Conservation (phyloP, 2,113 vertebrate genomes). For the Eubucco bourcierii region DNA sequence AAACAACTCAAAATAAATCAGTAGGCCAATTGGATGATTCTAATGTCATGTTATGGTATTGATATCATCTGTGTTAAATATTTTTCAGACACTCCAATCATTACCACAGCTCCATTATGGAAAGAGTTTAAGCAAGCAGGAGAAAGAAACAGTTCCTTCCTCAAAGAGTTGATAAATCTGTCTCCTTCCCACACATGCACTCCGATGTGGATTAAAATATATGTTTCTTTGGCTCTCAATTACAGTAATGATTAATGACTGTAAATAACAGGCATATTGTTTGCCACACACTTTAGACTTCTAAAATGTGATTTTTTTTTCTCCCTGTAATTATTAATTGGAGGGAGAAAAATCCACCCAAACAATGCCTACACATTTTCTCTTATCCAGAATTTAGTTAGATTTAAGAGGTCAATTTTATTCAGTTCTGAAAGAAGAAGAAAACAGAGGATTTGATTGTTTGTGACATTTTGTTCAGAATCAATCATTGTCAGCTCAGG, state of each 20-base stretch:
- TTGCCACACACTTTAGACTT: background rate
- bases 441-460: constrained; percentile 69
- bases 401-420: constrained; percentile 46
- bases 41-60: background rate
- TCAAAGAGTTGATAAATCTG: constrained; percentile 49
- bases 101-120: background rate
- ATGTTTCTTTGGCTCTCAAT: constrained; percentile 11
- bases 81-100: constrained; percentile 16
- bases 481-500: constrained; percentile 70
- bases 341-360: background rate
- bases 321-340: background rate
- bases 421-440: constrained; percentile 45
- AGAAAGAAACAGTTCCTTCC: constrained; percentile 25
- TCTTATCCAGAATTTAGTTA: constrained; percentile 48
- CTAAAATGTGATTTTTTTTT: background rate
- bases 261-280: background rate
- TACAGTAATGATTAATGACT: constrained; percentile 40
- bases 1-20: background rate
- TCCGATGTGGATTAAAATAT: constrained; percentile 54
- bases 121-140: background rate
- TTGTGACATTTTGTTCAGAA: constrained; percentile 70
- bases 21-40: background rate
- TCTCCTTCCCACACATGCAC: background rate
- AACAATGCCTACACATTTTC: background rate
- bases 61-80: background rate